Percentiles rank a stretch among this genome's conserved stretches.
Evolutionary conservation across 2,113 vertebrate genomes (phyloP).

Genomic region (Eublepharis macularius): DNA sequence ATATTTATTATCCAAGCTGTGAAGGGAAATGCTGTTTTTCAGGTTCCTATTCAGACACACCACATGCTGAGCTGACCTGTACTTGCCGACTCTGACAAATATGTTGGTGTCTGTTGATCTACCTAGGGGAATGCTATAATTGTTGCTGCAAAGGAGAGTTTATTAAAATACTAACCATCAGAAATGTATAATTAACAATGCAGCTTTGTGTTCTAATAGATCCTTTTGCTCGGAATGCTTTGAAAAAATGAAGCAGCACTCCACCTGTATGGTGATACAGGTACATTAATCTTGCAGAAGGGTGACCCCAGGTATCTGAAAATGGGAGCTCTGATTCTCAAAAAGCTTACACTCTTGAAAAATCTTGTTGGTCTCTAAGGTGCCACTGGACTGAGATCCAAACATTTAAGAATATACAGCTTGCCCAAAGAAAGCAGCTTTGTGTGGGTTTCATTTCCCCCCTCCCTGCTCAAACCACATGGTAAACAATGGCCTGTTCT

Average conservation of each 20-base stretch:
- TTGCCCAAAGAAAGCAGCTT: neutral
- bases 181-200: slow-evolving; percentile 12
- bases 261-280: neutral
- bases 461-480: neutral
- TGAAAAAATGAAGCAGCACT: slow-evolving; percentile 19
- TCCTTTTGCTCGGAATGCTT: slow-evolving; percentile 9
- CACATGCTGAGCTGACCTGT: neutral
- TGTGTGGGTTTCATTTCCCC: neutral
- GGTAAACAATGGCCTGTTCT: neutral
- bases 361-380: no score
- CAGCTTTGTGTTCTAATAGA: slow-evolving; percentile 11
- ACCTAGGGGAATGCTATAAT: neutral
- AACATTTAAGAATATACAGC: neutral
- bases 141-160: neutral
- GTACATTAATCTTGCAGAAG: neutral
- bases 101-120: neutral
- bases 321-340: no score
- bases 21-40: slow-evolving; percentile 17
- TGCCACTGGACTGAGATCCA: no score
- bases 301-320: neutral
- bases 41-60: neutral
- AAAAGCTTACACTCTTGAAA: no score
- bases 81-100: neutral
- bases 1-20: neutral
- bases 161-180: slow-evolving; percentile 18